Percentiles rank a stretch among this genome's conserved stretches.
These are phyloP conservation scores for Macrobrachium nipponense DNA, from an alignment of 1,140 invertebrate species.

Conservation along the genomic window DNA sequence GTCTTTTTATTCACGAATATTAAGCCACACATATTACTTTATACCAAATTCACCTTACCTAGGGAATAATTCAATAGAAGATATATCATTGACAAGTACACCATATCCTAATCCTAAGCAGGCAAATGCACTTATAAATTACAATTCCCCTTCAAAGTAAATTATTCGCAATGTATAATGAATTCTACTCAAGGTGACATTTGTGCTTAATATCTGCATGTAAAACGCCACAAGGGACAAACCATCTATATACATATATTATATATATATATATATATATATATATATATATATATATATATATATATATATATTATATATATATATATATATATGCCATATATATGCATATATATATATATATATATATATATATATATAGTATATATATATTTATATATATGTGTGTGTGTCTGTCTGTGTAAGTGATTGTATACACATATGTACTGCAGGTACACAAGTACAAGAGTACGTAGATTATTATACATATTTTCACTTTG, in stretches of 20 bases:
- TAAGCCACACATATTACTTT: too few relatives aligned
- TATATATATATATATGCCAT: slow-evolving; percentile 15
- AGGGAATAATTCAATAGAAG: background rate
- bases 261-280: slow-evolving; percentile 18
- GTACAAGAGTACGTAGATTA: background rate
- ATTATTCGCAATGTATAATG: too few relatives aligned
- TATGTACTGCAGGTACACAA: background rate
- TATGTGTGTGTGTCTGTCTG: slow-evolving; percentile 17
- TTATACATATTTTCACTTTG: background rate
- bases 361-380: slow-evolving; percentile 24
- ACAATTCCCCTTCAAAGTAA: too few relatives aligned
- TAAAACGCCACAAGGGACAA: background rate
- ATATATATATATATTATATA: slow-evolving; percentile 7
- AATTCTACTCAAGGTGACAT: too few relatives aligned
- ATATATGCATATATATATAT: slow-evolving; percentile 19
- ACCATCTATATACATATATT: background rate
- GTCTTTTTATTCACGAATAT: too few relatives aligned
- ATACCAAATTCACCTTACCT: too few relatives aligned
- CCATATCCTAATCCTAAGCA: background rate
- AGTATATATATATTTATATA: slow-evolving; percentile 26
- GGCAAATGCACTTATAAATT: background rate
- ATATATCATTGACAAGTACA: background rate
- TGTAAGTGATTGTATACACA: background rate
- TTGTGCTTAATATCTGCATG: background rate
- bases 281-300: slow-evolving; percentile 24